Evolutionary conservation across 1,140 invertebrate genomes (phyloP).

Genomic region (Eubasilissa regina): DNA sequence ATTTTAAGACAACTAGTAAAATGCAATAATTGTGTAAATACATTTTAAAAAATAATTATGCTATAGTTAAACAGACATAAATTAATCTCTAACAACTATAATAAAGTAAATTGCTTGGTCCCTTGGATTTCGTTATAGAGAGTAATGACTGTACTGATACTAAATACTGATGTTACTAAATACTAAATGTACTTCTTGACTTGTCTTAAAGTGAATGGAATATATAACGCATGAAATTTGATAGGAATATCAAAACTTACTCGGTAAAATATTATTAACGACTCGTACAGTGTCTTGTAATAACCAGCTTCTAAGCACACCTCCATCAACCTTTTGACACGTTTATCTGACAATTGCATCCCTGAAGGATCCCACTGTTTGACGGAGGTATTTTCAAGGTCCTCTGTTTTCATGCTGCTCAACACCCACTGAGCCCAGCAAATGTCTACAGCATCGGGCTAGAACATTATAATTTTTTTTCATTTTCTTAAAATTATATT

Average conservation of each 20-base stretch:
- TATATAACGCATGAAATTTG: no score
- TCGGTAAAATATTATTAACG: constrained; percentile 77
- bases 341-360: constrained; percentile 61
- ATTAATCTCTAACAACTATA: no score
- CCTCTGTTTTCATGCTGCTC: constrained; percentile 65
- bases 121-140: no score
- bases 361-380: constrained; percentile 63
- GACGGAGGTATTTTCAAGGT: constrained; percentile 63
- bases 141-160: no score
- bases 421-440: constrained; percentile 78
- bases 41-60: no score
- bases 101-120: no score
- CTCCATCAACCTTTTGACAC: constrained; percentile 71
- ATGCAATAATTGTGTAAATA: no score
- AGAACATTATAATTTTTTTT: constrained; percentile 56
- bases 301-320: constrained; percentile 71
- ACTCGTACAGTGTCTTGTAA: constrained; percentile 73
- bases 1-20: no score
- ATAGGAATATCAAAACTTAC: constrained; percentile 64
- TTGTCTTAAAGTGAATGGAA: no score
- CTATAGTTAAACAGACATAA: no score
- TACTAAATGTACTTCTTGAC: no score
- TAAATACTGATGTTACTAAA: no score
- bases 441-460: constrained; percentile 77
- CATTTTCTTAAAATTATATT: background rate